Evolutionary conservation across 2,113 vertebrate genomes (phyloP).

Genomic region (Cathartes aura): DNA sequence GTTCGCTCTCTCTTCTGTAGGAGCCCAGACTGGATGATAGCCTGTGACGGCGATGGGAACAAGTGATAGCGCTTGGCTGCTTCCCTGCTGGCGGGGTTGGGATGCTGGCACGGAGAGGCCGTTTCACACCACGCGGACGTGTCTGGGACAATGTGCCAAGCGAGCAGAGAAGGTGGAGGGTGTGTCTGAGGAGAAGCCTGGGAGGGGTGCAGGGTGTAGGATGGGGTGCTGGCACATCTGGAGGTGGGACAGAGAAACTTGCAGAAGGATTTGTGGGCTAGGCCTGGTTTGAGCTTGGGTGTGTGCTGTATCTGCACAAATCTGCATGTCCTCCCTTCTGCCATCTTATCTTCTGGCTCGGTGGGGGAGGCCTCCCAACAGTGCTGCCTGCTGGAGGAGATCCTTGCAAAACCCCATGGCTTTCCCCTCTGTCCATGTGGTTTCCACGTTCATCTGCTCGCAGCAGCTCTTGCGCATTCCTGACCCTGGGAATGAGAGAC

Average conservation of each 20-base stretch:
- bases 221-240: constrained; percentile 40
- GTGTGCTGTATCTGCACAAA: neutral
- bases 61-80: neutral
- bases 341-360: neutral
- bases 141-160: neutral
- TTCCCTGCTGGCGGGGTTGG: neutral
- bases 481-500: neutral
- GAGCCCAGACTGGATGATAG: neutral
- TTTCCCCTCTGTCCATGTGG: neutral
- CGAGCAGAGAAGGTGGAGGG: neutral
- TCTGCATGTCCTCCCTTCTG: neutral
- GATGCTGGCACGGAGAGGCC: neutral
- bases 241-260: neutral
- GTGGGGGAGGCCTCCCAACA: neutral
- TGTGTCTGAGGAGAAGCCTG: constrained; percentile 6
- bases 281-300: neutral
- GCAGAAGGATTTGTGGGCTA: constrained; percentile 48
- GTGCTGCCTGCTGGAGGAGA: neutral
- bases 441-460: neutral
- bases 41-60: neutral
- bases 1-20: neutral
- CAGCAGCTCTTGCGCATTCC: neutral
- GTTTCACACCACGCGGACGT: neutral
- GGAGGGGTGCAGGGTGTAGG: constrained; percentile 46
- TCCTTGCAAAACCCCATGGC: neutral